Evolutionary conservation across 2,113 vertebrate genomes (phyloP).

Genomic region (Prunella himalayana): DNA sequence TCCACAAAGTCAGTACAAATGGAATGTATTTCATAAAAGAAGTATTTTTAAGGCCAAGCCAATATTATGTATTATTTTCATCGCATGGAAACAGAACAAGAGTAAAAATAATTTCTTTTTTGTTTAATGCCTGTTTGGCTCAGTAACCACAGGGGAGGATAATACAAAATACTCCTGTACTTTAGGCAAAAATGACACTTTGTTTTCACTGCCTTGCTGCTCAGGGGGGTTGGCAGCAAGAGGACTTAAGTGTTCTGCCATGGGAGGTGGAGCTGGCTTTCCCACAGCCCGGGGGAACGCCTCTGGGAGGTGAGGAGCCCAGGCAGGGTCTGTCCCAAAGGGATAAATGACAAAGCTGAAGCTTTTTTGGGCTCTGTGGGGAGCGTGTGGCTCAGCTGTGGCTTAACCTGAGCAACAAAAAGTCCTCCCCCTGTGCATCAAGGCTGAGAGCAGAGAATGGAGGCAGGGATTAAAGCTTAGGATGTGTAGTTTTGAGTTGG

Average conservation of each 20-base stretch:
- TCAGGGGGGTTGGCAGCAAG: not conserved
- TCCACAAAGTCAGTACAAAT: constrained; percentile 48
- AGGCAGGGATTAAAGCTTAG: not conserved
- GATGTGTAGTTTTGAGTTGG: not conserved
- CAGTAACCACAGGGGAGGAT: not conserved
- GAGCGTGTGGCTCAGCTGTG: not conserved
- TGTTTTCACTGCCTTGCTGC: constrained; percentile 17
- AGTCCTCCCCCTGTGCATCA: not conserved
- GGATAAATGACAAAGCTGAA: not conserved
- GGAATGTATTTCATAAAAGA: constrained; percentile 41
- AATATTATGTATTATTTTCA: constrained; percentile 54
- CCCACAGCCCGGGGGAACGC: not conserved
- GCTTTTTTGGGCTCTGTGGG: not conserved
- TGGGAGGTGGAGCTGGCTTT: not conserved
- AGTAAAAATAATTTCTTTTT: not conserved
- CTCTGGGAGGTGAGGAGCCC: not conserved
- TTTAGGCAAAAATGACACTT: constrained; percentile 21
- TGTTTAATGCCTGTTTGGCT: not conserved
- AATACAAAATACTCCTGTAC: not conserved
- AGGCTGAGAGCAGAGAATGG: not conserved
- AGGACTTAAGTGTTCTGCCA: not conserved
- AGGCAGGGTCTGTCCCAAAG: not conserved
- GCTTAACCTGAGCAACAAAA: not conserved
- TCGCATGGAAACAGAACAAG: constrained; percentile 18
- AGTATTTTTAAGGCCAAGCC: constrained; percentile 19